These are phyloP conservation scores for Tupiocoris notatus DNA, from an alignment of 2,888 invertebrate species.

Conservation along the genomic window DNA sequence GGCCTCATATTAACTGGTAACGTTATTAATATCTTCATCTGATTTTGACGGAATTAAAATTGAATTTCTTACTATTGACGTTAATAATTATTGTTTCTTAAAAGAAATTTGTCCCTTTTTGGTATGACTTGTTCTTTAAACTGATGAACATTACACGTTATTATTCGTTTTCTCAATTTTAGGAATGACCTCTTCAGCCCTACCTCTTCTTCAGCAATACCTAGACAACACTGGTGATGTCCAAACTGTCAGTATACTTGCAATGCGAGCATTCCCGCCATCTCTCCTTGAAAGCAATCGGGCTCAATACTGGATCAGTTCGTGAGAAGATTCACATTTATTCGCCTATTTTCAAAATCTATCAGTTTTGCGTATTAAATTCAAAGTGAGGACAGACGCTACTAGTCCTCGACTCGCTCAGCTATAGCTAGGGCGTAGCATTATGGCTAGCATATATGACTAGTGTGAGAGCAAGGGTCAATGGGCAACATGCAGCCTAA, in stretches of 20 bases:
- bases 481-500: too few species aligned
- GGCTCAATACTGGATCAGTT: slow-evolving; percentile 67
- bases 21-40: slow-evolving; percentile 6
- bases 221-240: slow-evolving; percentile 85
- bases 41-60: too few species aligned
- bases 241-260: slow-evolving; percentile 81
- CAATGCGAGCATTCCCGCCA: slow-evolving; percentile 72
- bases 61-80: neutral
- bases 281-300: slow-evolving; percentile 64
- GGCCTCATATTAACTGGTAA: slow-evolving; percentile 79
- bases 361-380: neutral
- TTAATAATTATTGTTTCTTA: neutral
- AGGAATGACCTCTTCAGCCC: slow-evolving; percentile 66
- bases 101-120: too few species aligned
- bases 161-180: too few species aligned
- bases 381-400: too few species aligned
- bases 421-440: too few species aligned
- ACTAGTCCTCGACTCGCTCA: too few species aligned
- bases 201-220: slow-evolving; percentile 80
- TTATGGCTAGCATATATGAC: too few species aligned
- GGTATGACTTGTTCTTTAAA: too few species aligned
- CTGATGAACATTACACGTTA: too few species aligned
- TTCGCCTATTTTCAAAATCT: too few species aligned
- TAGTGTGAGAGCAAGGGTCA: too few species aligned
- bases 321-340: slow-evolving; percentile 54